Evolutionary conservation across 2,797 vertebrate species (phyloP), one percentile per base, ranked within the genome.

Genomic region (Alca torda): DNA sequence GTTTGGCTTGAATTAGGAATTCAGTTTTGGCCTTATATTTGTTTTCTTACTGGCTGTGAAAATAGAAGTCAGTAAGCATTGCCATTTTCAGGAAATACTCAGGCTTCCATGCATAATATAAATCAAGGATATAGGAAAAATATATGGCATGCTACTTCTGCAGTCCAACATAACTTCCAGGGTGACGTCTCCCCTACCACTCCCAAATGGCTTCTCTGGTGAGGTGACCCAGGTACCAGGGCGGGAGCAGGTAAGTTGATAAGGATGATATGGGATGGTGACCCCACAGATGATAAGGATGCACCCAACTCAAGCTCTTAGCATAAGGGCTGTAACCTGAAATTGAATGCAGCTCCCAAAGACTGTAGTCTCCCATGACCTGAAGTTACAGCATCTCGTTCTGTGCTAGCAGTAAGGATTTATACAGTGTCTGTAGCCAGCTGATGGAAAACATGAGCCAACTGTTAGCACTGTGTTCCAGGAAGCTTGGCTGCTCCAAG

Each of bases 11-110:
- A 83, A 61, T 39, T 91, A 79, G 76, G 43, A 92, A 57, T 51
- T 93, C 18, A n/a, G 39, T 72, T 95, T 93, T 91, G 73, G 43
- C 43, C n/a, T 78, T 90, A 6, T 35, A 11, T 87, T 89, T 94
- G 39, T 92, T 90, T 92, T 89, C 87, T 92, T 73, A 43, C 48
- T 68, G 72, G 4, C 45, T 83, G 19, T 79, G 72, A 83, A 94
- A 89, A 82, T 24, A 63, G 50, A 73, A 90, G 51, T 37, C 51
- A 85, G 65, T 72, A 16, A 88, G 61, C 35, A 15, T 33, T 88
- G n/a, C 46, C 6, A 4, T 75, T 93, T 91, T 56, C 33, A 85
- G 92, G 84, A 87, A 75, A 41, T 81, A 8, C 11, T 87, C 33
- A 23, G 51, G 30, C 33, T 77, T 74, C 53, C 4, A 1, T 33